Evolutionary conservation across 2,888 invertebrate species (phyloP).

Genomic region (Acanthosepion lycidas): DNA sequence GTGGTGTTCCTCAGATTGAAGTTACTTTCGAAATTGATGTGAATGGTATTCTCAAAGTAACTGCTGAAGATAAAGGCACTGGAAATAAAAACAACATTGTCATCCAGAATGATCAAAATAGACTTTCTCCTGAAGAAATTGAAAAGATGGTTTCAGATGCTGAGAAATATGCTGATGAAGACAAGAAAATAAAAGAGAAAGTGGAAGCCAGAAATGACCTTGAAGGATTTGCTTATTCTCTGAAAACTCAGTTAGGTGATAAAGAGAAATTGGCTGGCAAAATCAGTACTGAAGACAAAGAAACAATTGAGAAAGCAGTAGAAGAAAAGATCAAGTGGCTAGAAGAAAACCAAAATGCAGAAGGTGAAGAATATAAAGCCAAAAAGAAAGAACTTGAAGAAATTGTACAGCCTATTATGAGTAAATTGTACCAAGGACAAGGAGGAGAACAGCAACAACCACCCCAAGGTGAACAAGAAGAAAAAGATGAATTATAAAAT

Average conservation of each 20-base stretch:
- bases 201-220: constrained; percentile 97
- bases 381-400: constrained; percentile 96
- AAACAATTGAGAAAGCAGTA: constrained; percentile 94
- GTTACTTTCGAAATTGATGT: constrained; percentile 78
- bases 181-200: constrained; percentile 87
- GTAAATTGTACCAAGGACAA: constrained; percentile 88
- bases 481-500: constrained; percentile 79
- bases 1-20: constrained; percentile 76
- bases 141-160: constrained; percentile 99
- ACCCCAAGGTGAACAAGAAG: constrained; percentile 77
- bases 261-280: constrained; percentile 98
- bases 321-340: constrained; percentile 98
- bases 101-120: constrained; percentile 98
- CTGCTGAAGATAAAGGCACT: constrained; percentile 99
- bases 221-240: constrained; percentile 93
- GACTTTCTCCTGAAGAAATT: constrained; percentile 97
- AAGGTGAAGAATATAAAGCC: constrained; percentile 91
- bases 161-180: constrained; percentile 98
- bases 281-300: constrained; percentile 89
- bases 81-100: constrained; percentile 99
- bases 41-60: constrained; percentile 78
- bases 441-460: constrained; percentile 53
- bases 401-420: constrained; percentile 95
- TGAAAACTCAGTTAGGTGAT: constrained; percentile 96
- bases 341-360: constrained; percentile 94